Percentiles rank a stretch among this genome's conserved stretches.
These are phyloP conservation scores for Arctopsyche grandis DNA, from an alignment of 1,140 invertebrate species.

Conservation along the genomic window DNA sequence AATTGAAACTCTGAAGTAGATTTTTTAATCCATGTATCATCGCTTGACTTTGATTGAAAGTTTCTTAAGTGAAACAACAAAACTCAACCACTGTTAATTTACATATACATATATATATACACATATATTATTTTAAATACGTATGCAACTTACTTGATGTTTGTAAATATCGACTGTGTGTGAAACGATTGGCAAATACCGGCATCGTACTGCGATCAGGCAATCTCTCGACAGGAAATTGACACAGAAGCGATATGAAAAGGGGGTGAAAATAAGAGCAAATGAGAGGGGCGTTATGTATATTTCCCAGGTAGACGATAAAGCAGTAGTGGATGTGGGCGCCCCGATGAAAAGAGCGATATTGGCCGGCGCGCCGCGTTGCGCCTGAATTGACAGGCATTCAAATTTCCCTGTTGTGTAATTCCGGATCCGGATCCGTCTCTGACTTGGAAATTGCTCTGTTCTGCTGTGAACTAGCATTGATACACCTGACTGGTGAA, in stretches of 20 bases:
- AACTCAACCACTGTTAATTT: no score
- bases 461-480: conserved; percentile 51
- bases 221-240: no score
- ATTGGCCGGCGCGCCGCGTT: neutral
- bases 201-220: no score
- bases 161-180: no score
- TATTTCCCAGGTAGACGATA: conserved; percentile 49
- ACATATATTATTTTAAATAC: no score
- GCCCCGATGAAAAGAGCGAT: conserved; percentile 45
- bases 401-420: conserved; percentile 54
- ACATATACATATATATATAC: no score
- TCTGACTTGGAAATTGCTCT: conserved; percentile 54
- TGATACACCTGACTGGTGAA: conserved; percentile 36
- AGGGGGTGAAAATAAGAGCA: neutral
- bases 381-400: conserved; percentile 48
- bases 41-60: no score
- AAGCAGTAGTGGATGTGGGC: conserved; percentile 18
- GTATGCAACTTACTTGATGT: no score
- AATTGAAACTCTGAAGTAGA: no score
- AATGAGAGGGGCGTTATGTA: conserved; percentile 4
- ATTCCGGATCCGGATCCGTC: conserved; percentile 42
- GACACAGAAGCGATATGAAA: neutral
- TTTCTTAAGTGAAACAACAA: no score
- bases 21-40: no score
- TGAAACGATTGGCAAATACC: no score